phyloP scores from a whole-genome alignment of 2,113 vertebrate species.

The Limnothrissa miodon region DNA sequence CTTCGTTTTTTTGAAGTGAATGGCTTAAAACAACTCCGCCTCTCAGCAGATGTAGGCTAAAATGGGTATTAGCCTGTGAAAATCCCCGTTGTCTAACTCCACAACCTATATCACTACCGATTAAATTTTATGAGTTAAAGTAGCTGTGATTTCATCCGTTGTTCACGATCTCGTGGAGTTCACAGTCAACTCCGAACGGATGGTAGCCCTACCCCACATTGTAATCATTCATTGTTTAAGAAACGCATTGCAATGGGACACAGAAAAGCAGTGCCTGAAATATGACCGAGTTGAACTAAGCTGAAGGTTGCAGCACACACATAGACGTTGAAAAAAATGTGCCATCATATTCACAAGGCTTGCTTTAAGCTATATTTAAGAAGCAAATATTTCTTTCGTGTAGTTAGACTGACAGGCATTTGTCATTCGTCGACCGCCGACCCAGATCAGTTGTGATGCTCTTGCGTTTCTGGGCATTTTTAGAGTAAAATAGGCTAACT shows the following conservation, averaged over 20 bases:
- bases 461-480: not conserved
- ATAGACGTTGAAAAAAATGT: not conserved
- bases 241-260: not conserved
- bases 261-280: not conserved
- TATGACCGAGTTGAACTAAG: not conserved
- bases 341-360: not conserved
- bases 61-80: not conserved
- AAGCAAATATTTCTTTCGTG: not conserved
- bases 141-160: not conserved
- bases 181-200: not conserved
- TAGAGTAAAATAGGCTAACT: not conserved
- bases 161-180: not conserved
- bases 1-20: not conserved
- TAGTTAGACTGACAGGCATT: not conserved
- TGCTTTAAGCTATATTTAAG: not conserved
- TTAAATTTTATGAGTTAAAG: not conserved
- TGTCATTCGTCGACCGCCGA: not conserved
- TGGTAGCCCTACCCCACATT: not conserved
- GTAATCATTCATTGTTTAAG: not conserved
- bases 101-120: not conserved
- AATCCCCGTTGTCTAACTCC: not conserved
- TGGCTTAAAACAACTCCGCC: slow-evolving; percentile 2
- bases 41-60: not conserved
- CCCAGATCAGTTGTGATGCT: not conserved
- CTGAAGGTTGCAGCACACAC: not conserved